A percentile compares a stretch with the other conserved stretches of the same genome.
Conservation (phyloP, 1,140 invertebrate genomes). For the Sycophila sp. region DNA sequence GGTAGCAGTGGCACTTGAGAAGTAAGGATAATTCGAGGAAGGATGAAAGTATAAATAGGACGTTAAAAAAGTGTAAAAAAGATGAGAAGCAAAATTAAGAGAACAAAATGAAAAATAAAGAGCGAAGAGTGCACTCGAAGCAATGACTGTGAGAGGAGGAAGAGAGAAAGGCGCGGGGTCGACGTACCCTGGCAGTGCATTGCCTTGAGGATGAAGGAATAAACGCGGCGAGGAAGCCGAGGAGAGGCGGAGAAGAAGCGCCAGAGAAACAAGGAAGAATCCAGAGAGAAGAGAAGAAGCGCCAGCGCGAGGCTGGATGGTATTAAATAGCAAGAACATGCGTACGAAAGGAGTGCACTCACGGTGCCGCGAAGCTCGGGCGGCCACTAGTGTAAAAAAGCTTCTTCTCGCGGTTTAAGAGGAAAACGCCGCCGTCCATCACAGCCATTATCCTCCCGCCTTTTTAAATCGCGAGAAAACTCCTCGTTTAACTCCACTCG, state of each 20-base stretch:
- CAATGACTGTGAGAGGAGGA: conserved; percentile 42
- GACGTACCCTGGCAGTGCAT: conserved; percentile 58
- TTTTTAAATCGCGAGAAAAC: too few species aligned
- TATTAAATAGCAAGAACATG: conserved; percentile 16
- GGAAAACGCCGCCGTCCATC: background rate
- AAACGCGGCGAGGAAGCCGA: conserved; percentile 36
- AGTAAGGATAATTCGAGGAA: too few species aligned
- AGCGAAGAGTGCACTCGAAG: conserved; percentile 46
- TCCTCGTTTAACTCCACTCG: too few species aligned
- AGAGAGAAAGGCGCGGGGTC: conserved; percentile 49
- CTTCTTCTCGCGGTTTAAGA: background rate
- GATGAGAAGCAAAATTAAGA: conserved; percentile 1
- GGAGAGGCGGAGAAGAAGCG: conserved; percentile 27
- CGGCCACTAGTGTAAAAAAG: background rate
- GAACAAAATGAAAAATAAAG: background rate
- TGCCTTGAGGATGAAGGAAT: conserved; percentile 52
- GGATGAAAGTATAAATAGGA: too few species aligned
- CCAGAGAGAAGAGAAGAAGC: conserved; percentile 30
- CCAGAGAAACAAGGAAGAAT: background rate
- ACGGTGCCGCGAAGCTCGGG: background rate
- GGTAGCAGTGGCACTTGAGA: too few species aligned
- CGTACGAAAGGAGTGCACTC: background rate
- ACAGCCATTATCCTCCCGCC: background rate
- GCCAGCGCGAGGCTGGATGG: conserved; percentile 20
- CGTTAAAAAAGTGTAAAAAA: background rate